Conservation (phyloP, 2,888 invertebrate species). For the Apocheima hispidaria region DNA sequence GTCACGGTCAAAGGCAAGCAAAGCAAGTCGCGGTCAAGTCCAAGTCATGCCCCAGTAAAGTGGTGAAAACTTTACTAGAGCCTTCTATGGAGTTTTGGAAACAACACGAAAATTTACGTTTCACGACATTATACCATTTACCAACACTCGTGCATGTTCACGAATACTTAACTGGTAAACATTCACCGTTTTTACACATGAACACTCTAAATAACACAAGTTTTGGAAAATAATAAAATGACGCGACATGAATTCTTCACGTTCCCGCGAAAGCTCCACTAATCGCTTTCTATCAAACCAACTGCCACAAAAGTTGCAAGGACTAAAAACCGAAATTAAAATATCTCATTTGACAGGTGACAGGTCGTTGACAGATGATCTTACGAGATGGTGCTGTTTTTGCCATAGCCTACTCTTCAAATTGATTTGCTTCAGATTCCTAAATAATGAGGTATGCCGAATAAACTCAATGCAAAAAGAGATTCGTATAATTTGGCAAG, state of each 20-base stretch:
- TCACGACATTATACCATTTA: too few relatives aligned
- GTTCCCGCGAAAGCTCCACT: constrained; percentile 7
- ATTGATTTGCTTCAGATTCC: constrained; percentile 47
- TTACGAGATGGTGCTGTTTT: constrained; percentile 49
- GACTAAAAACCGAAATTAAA: constrained; percentile 64
- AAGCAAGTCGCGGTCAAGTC: too few relatives aligned
- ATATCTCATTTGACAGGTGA: constrained; percentile 71
- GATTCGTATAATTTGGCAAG: constrained; percentile 22
- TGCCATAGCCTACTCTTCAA: constrained; percentile 44
- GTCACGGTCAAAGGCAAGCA: too few relatives aligned
- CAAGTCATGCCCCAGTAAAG: too few relatives aligned
- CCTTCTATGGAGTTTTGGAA: too few relatives aligned
- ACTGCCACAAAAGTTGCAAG: constrained; percentile 25
- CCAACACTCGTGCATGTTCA: too few relatives aligned
- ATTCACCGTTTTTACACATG: too few relatives aligned
- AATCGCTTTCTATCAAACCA: constrained; percentile 24
- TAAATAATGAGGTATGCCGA: constrained; percentile 38
- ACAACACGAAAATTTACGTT: too few relatives aligned
- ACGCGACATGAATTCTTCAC: background rate
- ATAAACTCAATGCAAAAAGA: constrained; percentile 31
- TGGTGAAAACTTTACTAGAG: too few relatives aligned
- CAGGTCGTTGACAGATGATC: constrained; percentile 64
- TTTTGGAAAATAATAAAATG: background rate
- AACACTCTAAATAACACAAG: background rate
- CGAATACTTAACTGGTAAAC: too few relatives aligned